Conservation (phyloP, 2,888 invertebrate genomes). For the Drosophila multiciliata region DNA sequence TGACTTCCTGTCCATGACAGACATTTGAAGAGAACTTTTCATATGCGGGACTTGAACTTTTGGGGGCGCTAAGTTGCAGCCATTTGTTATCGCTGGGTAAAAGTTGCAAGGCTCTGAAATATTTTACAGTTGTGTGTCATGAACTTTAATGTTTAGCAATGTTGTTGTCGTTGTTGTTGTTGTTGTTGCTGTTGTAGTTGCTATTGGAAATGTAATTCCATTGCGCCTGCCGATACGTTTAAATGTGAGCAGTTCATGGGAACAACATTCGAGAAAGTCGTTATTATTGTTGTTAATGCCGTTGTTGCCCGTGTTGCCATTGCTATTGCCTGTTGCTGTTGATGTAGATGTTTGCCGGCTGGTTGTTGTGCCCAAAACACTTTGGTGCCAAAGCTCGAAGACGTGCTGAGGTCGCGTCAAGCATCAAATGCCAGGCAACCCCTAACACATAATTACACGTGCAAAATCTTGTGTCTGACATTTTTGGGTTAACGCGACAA, state of each 20-base stretch:
- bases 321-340: conserved; percentile 47
- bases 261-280: conserved; percentile 71
- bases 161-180: conserved; percentile 17
- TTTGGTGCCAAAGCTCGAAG: conserved; percentile 45
- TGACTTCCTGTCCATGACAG: conserved; percentile 70
- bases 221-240: conserved; percentile 66
- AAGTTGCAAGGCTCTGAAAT: conserved; percentile 69
- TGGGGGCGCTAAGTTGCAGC: conserved; percentile 74
- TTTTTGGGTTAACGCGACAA: conserved; percentile 74
- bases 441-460: conserved; percentile 62
- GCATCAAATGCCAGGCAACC: conserved; percentile 54
- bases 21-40: conserved; percentile 64
- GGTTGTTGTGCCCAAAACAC: conserved; percentile 10
- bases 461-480: conserved; percentile 63
- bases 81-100: conserved; percentile 77
- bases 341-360: conserved; percentile 35
- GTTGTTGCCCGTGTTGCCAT: conserved; percentile 38
- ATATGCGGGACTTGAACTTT: conserved; percentile 75
- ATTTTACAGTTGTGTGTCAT: conserved; percentile 79
- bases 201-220: conserved; percentile 57
- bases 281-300: conserved; percentile 46
- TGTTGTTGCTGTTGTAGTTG: conserved; percentile 21
- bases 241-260: conserved; percentile 78
- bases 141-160: conserved; percentile 74
- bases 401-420: conserved; percentile 59